phyloP scores from a whole-genome alignment of 35 echinoderm and acorn worm genomes.

The Amphiura filiformis region DNA sequence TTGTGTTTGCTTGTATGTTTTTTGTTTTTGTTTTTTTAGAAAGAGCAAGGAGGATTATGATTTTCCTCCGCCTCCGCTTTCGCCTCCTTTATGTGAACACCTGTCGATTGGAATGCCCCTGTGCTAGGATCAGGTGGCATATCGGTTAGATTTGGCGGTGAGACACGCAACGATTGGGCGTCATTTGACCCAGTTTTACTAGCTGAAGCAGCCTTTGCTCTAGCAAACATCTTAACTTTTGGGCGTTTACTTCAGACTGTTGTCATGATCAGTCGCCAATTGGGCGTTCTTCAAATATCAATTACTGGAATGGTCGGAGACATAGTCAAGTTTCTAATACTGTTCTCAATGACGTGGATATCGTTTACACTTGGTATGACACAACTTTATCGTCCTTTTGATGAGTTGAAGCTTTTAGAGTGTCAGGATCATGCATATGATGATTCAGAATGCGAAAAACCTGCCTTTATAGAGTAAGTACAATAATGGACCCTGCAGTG shows the following conservation, averaged over 20 bases:
- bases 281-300: slow-evolving; percentile 64
- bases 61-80: too few relatives aligned
- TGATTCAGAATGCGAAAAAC: background rate
- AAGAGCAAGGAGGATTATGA: too few relatives aligned
- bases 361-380: slow-evolving; percentile 63
- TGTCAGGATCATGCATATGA: background rate
- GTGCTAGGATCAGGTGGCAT: too few relatives aligned
- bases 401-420: background rate
- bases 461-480: slow-evolving; percentile 27
- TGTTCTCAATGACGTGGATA: slow-evolving; percentile 30
- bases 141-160: background rate
- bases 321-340: slow-evolving; percentile 24
- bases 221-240: slow-evolving; percentile 63
- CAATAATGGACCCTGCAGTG: background rate
- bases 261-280: slow-evolving; percentile 5
- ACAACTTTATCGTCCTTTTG: slow-evolving; percentile 57
- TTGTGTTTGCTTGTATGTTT: too few relatives aligned
- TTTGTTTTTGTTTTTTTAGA: too few relatives aligned
- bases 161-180: background rate
- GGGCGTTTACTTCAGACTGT: slow-evolving; percentile 43
- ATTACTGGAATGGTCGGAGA: slow-evolving; percentile 46
- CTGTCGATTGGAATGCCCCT: too few relatives aligned
- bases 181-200: slow-evolving; percentile 47
- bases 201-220: slow-evolving; percentile 40
- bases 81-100: too few relatives aligned